Evolutionary conservation across 2,797 vertebrate genomes (phyloP).

Genomic region (Tiaroga cobitis): DNA sequence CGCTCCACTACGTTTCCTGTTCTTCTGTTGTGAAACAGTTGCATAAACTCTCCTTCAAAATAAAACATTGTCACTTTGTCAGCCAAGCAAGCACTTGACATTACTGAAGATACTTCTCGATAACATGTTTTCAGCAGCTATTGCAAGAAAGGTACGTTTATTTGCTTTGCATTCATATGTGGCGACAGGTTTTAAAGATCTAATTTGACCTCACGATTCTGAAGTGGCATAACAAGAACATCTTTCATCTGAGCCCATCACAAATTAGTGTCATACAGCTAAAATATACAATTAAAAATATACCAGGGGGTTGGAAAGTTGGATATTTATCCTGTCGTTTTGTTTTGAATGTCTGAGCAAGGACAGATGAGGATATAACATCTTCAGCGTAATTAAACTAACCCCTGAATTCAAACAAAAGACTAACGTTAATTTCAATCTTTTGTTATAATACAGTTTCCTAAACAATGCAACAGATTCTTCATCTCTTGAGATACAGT

Average conservation of each 20-base stretch:
- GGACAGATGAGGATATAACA: not conserved
- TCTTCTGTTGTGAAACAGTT: constrained; percentile 3
- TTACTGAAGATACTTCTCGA: not conserved
- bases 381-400: not conserved
- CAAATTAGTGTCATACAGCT: not conserved
- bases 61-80: not conserved
- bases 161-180: not conserved
- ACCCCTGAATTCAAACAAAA: not conserved
- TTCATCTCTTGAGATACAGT: not conserved
- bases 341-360: not conserved
- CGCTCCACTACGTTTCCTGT: not conserved
- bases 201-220: constrained; percentile 14
- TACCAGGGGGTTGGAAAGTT: not conserved
- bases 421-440: not conserved
- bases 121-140: constrained; percentile 27
- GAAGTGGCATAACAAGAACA: not conserved
- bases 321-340: not conserved
- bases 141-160: constrained; percentile 28
- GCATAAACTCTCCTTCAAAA: constrained; percentile 36
- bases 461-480: not conserved
- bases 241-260: not conserved
- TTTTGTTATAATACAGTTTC: not conserved
- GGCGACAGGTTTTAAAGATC: not conserved
- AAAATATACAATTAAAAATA: not conserved
- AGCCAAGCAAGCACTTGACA: not conserved